phyloP scores from a whole-genome alignment of 2,113 vertebrate species.

The Laticauda laticaudata region DNA sequence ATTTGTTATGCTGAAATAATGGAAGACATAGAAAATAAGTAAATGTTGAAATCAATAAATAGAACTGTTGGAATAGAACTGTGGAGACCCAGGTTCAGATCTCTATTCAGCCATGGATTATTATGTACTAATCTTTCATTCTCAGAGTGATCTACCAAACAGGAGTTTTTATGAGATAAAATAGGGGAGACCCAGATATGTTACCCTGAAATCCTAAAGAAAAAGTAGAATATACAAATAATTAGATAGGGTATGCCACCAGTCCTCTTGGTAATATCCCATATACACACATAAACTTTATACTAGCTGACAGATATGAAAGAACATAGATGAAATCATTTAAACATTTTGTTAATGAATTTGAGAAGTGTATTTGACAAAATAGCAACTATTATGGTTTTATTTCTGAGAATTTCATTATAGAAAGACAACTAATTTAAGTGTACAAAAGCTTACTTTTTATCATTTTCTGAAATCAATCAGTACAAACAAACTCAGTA shows the following conservation, averaged over 20 bases:
- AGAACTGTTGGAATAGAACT: not conserved
- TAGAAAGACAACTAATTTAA: not conserved
- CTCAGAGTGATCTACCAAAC: not conserved
- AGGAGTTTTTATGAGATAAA: not conserved
- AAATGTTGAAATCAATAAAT: not conserved
- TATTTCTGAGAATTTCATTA: not conserved
- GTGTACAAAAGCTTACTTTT: not conserved
- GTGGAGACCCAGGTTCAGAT: not conserved
- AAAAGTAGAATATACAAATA: not conserved
- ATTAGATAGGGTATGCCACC: not conserved
- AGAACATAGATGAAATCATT: not conserved
- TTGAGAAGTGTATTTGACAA: not conserved
- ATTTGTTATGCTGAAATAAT: not conserved
- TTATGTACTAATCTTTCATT: not conserved
- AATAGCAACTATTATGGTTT: not conserved
- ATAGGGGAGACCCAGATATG: not conserved
- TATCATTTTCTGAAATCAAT: not conserved
- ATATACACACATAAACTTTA: not conserved
- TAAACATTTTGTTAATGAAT: not conserved
- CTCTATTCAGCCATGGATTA: not conserved
- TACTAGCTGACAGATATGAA: not conserved
- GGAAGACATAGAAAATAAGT: not conserved
- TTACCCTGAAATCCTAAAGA: not conserved
- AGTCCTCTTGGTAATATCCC: not conserved
- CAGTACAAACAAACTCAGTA: not conserved